A percentile compares a stretch with the other conserved stretches of the same genome.
phyloP scores from a whole-genome alignment of 2,113 vertebrate species.

The Nicator chloris region DNA sequence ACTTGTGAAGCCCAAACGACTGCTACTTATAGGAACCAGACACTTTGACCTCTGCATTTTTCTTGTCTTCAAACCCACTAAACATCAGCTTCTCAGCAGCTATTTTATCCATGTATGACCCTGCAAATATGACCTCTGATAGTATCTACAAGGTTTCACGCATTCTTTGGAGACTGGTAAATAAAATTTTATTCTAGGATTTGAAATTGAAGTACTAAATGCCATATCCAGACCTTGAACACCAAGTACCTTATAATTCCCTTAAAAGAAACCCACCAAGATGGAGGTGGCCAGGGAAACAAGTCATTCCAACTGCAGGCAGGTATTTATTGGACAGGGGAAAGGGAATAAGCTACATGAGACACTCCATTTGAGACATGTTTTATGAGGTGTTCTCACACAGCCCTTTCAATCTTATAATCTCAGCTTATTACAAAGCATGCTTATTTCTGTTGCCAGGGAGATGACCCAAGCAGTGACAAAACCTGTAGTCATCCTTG shows the following conservation, averaged over 20 bases:
- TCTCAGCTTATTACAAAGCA: background rate
- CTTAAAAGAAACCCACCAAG: background rate
- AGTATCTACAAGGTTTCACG: background rate
- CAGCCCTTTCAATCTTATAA: background rate
- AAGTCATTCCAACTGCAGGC: background rate
- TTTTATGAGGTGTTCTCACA: slow-evolving; percentile 19
- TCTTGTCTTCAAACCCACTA: background rate
- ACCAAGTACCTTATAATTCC: background rate
- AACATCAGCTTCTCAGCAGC: background rate
- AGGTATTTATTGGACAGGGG: background rate
- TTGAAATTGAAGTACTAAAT: background rate
- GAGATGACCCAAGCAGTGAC: slow-evolving; percentile 47
- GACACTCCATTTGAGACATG: background rate
- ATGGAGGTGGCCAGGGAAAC: background rate
- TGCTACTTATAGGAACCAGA: background rate
- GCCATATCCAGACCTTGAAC: background rate
- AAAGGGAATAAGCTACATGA: background rate
- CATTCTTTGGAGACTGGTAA: background rate
- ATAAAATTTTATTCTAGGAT: background rate
- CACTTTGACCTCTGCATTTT: background rate
- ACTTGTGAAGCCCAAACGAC: background rate
- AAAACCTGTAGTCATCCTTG: slow-evolving; percentile 9
- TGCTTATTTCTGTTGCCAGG: slow-evolving; percentile 17
- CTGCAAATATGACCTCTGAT: background rate
- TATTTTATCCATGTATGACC: background rate